Evolutionary conservation across 1,140 invertebrate species (phyloP).

Genomic region (Manduca sexta): DNA sequence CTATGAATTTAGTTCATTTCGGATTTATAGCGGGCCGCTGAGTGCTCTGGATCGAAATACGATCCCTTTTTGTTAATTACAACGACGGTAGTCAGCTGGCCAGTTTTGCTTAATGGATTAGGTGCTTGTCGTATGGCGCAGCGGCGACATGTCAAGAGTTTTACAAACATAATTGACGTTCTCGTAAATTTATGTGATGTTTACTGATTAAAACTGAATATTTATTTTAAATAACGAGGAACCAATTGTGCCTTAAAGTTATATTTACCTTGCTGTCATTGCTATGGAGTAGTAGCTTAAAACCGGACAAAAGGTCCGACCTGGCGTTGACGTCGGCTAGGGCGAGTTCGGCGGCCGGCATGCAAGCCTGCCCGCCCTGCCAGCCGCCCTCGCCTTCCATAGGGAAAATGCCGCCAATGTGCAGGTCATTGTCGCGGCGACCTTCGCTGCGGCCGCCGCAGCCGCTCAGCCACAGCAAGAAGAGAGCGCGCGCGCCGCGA

Average conservation of each 20-base stretch:
- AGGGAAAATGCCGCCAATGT: constrained; percentile 98
- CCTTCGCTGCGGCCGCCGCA: constrained; percentile 40
- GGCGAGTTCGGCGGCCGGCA: constrained; percentile 95
- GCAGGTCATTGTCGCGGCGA: constrained; percentile 77
- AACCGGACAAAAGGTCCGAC: constrained; percentile 92
- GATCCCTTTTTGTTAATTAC: constrained; percentile 43
- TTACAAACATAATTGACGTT: constrained; percentile 9
- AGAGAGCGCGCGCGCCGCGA: constrained; percentile 24
- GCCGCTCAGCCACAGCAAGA: constrained; percentile 41
- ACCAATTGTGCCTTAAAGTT: no score
- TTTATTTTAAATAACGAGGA: no score
- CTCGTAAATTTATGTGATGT: no score
- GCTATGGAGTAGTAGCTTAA: constrained; percentile 91
- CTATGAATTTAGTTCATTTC: constrained; percentile 38
- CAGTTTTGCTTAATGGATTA: constrained; percentile 49
- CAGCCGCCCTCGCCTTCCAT: constrained; percentile 96
- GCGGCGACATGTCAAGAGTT: constrained; percentile 37
- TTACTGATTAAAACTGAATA: no score
- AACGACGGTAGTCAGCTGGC: constrained; percentile 15
- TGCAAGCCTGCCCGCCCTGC: constrained; percentile 95
- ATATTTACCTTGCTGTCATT: constrained; percentile 96
- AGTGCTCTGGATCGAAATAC: constrained; percentile 13
- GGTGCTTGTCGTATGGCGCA: constrained; percentile 23
- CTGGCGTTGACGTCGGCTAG: constrained; percentile 96
- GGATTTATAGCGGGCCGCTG: constrained; percentile 21